Evolutionary conservation across 2,888 invertebrate genomes (phyloP).

Genomic region (Phymatocera aterrima): DNA sequence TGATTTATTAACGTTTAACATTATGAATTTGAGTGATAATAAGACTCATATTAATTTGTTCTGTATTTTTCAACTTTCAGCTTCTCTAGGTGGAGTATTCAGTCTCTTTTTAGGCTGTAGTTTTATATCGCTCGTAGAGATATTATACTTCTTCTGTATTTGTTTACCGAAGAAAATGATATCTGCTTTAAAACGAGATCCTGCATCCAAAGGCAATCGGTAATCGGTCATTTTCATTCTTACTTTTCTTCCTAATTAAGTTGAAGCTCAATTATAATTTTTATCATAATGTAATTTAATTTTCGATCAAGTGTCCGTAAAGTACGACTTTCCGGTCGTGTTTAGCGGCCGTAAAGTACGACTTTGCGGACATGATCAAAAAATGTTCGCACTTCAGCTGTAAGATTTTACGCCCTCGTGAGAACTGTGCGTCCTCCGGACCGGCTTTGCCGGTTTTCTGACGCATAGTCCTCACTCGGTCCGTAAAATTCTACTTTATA

Average conservation of each 20-base stretch:
- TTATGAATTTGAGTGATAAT: neutral
- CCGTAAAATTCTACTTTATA: no score
- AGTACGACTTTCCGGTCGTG: no score
- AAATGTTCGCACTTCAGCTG: no score
- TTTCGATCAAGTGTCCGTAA: no score
- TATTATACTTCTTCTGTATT: conserved; percentile 69
- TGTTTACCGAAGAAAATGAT: conserved; percentile 51
- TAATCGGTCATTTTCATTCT: neutral
- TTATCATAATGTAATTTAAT: no score
- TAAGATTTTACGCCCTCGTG: no score
- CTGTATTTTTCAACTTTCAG: conserved; percentile 63
- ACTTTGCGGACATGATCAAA: no score
- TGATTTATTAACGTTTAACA: neutral
- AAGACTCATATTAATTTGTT: neutral
- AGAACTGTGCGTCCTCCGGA: no score
- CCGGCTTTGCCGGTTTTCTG: no score
- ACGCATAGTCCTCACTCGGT: no score
- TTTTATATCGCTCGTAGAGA: conserved; percentile 72
- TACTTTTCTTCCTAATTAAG: neutral
- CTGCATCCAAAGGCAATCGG: conserved; percentile 1
- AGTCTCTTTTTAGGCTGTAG: conserved; percentile 75
- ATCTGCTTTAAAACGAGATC: neutral
- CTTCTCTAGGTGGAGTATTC: conserved; percentile 74
- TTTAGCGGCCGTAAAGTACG: no score
- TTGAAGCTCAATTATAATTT: no score